Evolutionary conservation across 1,140 invertebrate species (phyloP), one percentile per base, ranked within the genome.

Genomic region (Probaryconus sp.): DNA sequence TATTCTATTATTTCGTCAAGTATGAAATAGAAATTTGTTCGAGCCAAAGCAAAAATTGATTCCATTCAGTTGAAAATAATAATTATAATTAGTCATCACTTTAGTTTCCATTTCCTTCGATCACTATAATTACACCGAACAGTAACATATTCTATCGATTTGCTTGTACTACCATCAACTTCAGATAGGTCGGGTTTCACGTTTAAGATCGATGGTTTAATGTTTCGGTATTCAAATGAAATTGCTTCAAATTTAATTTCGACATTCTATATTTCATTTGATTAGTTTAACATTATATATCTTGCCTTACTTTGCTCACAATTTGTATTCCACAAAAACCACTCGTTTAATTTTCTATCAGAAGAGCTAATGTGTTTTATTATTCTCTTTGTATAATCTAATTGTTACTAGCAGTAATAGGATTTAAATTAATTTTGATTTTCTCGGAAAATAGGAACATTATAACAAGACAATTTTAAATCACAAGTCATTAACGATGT

Each of bases 71-170:
- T n/a, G 24, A 1, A 30, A 42, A 45, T 16, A 11, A 10, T 16
- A 38, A 14, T 4, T 17, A 5, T 42, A 55, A 42, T 55, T 50
- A 33, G 26, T 40, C 17, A 33, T 55, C 26, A 35, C 17, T 47
- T 67, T 33, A n/a, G 7, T 33, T 42, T 13, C 14, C 33, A 21
- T 26, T 24, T 26, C 10, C 20, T 43, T 16, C 16, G 14, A 38
- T 35, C 35, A n/a, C 26, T 9, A 17, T n/a, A 30, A 47, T 47
- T 47, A 30, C 21, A 24, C 11, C 11, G 31, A 56, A 33, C 51
- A 37, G 10, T 40, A 24, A 67, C 42, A 67, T 56, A 58, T 51
- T 69, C 24, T 17, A 48, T 68, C 24, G 45, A 65, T 55, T 56
- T 47, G 42, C 26, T 14, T 21, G 14, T 16, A 16, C 11, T 26